Evolutionary conservation across 2,113 vertebrate species (phyloP).

Genomic region (Argyrosomus japonicus): DNA sequence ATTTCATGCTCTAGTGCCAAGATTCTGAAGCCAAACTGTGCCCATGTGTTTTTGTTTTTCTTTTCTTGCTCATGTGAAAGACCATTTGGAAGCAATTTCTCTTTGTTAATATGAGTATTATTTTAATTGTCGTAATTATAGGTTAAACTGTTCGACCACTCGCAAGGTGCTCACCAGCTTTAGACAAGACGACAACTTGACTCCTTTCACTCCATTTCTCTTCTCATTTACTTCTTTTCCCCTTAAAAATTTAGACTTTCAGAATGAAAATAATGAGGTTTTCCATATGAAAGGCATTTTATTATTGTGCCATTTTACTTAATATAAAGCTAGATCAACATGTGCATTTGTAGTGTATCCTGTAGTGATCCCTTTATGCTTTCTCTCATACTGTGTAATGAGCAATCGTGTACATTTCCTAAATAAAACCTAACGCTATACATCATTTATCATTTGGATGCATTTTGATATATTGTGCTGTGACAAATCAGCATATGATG

Average conservation of each 20-base stretch:
- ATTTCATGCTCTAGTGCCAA: slow-evolving; percentile 64
- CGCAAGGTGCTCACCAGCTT: slow-evolving; percentile 75
- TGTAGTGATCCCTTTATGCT: neutral
- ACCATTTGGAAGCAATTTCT: slow-evolving; percentile 87
- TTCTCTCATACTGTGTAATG: neutral
- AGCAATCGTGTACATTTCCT: neutral
- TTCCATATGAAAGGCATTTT: neutral
- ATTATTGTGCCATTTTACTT: neutral
- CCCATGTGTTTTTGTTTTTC: slow-evolving; percentile 79
- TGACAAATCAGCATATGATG: slow-evolving; percentile 68
- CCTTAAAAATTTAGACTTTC: neutral
- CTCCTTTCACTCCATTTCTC: slow-evolving; percentile 54
- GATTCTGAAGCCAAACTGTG: slow-evolving; percentile 62
- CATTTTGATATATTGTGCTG: slow-evolving; percentile 6
- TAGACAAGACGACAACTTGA: slow-evolving; percentile 74
- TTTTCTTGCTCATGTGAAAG: slow-evolving; percentile 68
- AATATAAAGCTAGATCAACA: neutral
- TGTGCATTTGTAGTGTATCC: slow-evolving; percentile 7
- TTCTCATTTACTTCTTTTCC: slow-evolving; percentile 29
- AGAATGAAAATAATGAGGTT: neutral
- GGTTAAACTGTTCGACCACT: slow-evolving; percentile 85
- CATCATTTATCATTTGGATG: neutral
- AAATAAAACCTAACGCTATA: neutral
- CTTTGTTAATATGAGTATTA: slow-evolving; percentile 87
- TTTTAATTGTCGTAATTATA: slow-evolving; percentile 87